A percentile compares a stretch with the other conserved stretches of the same genome.
Conservation (phyloP, 2,113 vertebrate genomes). For the Bubo scandiacus region DNA sequence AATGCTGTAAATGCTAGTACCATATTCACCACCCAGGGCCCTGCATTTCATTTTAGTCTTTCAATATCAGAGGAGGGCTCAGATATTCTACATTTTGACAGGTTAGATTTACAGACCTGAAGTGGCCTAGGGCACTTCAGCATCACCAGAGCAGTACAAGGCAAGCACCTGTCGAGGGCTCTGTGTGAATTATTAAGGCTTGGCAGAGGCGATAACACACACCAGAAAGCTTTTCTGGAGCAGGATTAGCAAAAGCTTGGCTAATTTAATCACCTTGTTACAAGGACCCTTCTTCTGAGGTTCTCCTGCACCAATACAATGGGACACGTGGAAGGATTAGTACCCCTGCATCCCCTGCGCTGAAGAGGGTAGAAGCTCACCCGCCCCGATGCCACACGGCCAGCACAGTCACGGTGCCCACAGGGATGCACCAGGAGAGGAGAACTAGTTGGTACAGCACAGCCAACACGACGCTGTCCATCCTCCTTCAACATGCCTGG, state of each 20-base stretch:
- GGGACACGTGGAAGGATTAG: not conserved
- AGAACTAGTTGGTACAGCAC: too few species aligned
- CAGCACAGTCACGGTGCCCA: too few species aligned
- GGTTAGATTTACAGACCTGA: not conserved
- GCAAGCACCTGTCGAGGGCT: rapidly evolving
- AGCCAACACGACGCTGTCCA: rapidly evolving
- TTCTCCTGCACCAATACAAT: rapidly evolving
- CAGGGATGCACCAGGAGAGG: rapidly evolving
- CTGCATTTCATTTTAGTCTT: not conserved
- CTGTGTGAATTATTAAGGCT: not conserved
- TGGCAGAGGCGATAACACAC: not conserved
- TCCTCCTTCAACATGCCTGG: rapidly evolving
- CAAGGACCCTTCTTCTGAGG: not conserved
- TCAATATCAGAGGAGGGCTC: not conserved
- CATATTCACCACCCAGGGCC: not conserved
- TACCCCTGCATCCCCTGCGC: not conserved
- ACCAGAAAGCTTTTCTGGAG: not conserved
- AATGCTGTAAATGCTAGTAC: not conserved
- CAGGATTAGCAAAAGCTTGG: not conserved
- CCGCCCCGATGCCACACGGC: rapidly evolving
- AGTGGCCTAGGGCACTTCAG: not conserved
- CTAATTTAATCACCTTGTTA: not conserved
- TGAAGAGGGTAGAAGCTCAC: not conserved
- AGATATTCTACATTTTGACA: not conserved
- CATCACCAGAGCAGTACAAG: not conserved